Evolutionary conservation across 1,140 invertebrate species (phyloP).

Genomic region (Trichonephila clavata): DNA sequence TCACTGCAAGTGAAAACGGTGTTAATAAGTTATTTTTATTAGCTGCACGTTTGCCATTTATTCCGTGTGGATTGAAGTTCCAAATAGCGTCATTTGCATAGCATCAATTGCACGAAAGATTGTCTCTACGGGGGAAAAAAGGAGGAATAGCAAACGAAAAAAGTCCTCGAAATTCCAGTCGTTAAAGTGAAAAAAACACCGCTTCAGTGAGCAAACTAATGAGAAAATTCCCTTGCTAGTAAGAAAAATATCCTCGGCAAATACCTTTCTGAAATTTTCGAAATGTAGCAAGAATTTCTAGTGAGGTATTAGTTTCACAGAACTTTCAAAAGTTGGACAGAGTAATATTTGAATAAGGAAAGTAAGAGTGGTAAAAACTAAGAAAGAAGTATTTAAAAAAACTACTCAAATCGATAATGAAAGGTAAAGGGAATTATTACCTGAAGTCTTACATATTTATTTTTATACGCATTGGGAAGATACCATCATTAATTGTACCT

Average conservation of each 20-base stretch:
- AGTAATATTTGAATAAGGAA: constrained; percentile 23
- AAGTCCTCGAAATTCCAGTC: neutral
- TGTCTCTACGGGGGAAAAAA: neutral
- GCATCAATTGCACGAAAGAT: constrained; percentile 26
- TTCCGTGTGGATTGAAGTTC: constrained; percentile 1
- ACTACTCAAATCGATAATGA: neutral
- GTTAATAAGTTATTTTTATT: constrained; percentile 33
- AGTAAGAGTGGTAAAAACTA: neutral
- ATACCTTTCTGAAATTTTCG: constrained; percentile 7
- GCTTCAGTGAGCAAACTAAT: constrained; percentile 24
- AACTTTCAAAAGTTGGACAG: neutral
- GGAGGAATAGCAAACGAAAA: neutral
- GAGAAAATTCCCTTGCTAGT: constrained; percentile 6
- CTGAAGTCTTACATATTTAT: neutral
- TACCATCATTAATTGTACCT: neutral
- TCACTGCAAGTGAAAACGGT: constrained; percentile 11
- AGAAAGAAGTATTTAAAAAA: neutral
- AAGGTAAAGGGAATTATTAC: constrained; percentile 2
- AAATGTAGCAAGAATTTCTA: constrained; percentile 5
- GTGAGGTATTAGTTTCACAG: neutral
- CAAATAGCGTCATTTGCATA: constrained; percentile 17
- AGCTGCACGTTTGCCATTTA: constrained; percentile 30
- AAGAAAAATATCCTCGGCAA: constrained; percentile 5
- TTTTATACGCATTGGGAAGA: neutral
- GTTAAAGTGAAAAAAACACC: neutral